These are phyloP conservation scores for Arvicanthis niloticus DNA, from an alignment of 2,113 vertebrate species.

Conservation along the genomic window DNA sequence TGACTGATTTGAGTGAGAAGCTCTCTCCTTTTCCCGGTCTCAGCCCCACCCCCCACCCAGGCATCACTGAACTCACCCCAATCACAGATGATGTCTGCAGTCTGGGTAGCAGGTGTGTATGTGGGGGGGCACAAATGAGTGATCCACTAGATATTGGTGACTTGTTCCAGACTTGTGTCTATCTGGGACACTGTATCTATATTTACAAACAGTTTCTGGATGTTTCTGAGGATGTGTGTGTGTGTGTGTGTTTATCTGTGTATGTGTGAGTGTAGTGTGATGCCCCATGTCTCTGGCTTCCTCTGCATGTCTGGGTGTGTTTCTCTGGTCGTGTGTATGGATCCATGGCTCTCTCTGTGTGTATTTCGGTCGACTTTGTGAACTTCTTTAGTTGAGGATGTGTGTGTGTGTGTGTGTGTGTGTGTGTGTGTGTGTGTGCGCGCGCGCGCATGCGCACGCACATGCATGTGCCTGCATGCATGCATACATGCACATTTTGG, in stretches of 20 bases:
- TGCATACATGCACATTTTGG: background rate
- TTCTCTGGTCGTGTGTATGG: background rate
- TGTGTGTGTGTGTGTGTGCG: too few species aligned
- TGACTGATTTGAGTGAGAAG: background rate
- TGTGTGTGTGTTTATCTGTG: background rate
- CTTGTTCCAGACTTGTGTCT: background rate
- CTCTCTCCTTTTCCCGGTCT: too few species aligned
- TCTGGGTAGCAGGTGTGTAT: background rate
- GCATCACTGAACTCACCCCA: background rate
- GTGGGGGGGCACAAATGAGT: background rate
- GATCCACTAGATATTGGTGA: background rate
- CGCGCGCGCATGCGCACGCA: too few species aligned
- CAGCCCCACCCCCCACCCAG: background rate
- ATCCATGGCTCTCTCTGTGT: background rate
- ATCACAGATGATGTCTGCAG: background rate
- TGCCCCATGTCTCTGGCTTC: background rate
- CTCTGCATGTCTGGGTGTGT: background rate
- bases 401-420: too few species aligned
- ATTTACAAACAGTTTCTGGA: constrained; percentile 35
- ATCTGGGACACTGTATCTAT: background rate
- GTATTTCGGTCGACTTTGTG: background rate
- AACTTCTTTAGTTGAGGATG: background rate
- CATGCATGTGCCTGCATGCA: too few species aligned
- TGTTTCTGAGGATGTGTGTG: background rate
- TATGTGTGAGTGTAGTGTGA: background rate